Evolutionary conservation across 2,797 vertebrate species (phyloP), one percentile per base, ranked within the genome.

Genomic region (Acanthis flammea): DNA sequence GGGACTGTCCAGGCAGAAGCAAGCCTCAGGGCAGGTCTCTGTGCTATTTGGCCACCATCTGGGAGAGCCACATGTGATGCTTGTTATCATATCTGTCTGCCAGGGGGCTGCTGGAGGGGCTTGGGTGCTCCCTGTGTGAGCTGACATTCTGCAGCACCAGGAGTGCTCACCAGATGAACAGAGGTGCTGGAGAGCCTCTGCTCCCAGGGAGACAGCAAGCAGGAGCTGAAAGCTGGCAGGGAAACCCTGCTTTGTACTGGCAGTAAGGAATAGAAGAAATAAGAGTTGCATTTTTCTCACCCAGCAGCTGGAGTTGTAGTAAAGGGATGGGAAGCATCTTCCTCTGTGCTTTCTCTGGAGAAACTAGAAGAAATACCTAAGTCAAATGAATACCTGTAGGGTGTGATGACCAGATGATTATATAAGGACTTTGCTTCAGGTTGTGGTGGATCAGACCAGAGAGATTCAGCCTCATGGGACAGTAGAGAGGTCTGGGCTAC

Each of bases 101-200:
- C 1, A 58, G 82, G 71, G 74, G 57, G 85, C 37, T 85, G 87
- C 47, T 28, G 88, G 72, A 39, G 61, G 76, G 67, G 66, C 54
- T 4, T 4, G 14, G 77, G 66, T 71, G 45, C 75, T 92, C 44
- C 48, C 71, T 54, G 73, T 6, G 7, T 62, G 81, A 85, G 67
- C 77, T 57, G 92, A 83, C 5, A 2, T 82, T 79, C 42, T 23
- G 50, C 92, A 91, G 72, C 30, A 0, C 45, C 6, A 2, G 2
- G 9, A 87, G 72, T 88, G 94, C 89, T 92, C 1, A 0, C 92
- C 94, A 91, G 87, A 94, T 95, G 91, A 60, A 42, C 14, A 0
- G 18, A 88, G 80, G 91, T 90, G 95, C 70, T n/a, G 45, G 63
- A 67, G 79, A 90, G 50, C 79, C 91, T 72, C 58, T 5, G 17